Evolutionary conservation across 2,113 vertebrate genomes (phyloP).

Genomic region (Enhydra lutris): DNA sequence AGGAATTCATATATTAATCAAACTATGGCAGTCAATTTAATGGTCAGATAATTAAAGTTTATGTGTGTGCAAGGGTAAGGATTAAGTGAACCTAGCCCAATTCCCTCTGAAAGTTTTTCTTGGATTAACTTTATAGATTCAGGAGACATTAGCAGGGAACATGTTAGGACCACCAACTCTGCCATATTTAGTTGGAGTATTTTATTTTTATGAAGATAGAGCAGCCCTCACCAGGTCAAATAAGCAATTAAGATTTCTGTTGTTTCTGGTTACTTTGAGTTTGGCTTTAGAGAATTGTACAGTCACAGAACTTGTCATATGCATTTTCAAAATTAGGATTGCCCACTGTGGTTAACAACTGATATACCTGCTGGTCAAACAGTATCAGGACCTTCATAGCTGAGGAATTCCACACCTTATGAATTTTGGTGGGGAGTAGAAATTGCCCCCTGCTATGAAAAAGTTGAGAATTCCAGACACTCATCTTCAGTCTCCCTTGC

Average conservation of each 20-base stretch:
- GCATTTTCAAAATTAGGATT: not conserved
- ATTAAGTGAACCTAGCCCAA: not conserved
- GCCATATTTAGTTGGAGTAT: not conserved
- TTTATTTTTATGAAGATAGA: not conserved
- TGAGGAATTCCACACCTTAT: not conserved
- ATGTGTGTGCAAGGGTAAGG: not conserved
- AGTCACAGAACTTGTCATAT: not conserved
- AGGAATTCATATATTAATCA: conserved; percentile 29
- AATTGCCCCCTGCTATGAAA: not conserved
- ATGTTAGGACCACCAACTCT: not conserved
- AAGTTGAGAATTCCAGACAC: not conserved
- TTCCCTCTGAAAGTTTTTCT: conserved; percentile 5
- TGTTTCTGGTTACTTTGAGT: not conserved
- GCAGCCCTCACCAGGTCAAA: not conserved
- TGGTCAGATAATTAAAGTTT: conserved; percentile 56
- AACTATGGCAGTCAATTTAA: conserved; percentile 7
- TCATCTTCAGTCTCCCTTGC: not conserved
- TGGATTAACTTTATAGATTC: conserved; percentile 7
- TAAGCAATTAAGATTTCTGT: not conserved
- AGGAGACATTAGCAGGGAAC: not conserved
- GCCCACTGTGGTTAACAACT: not conserved
- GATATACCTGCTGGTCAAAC: not conserved
- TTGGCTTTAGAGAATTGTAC: not conserved
- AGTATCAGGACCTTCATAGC: not conserved
- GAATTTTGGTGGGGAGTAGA: not conserved